Conservation (phyloP, 2,113 vertebrate species). For the Atractosteus spatula region DNA sequence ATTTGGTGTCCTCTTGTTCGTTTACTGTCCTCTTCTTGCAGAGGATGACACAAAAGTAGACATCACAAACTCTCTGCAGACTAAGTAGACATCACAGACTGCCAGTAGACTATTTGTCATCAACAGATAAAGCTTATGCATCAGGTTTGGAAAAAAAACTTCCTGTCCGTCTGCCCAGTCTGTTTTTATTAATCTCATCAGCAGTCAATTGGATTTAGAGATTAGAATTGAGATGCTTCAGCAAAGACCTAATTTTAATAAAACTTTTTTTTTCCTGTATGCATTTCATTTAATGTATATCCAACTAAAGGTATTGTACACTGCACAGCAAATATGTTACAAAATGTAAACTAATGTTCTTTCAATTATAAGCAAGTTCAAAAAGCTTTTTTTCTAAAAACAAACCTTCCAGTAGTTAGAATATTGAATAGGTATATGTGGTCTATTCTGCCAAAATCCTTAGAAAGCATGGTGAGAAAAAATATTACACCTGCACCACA, state of each 20-base stretch:
- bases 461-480: too few relatives aligned
- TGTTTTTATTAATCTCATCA: conserved; percentile 39
- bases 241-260: neutral
- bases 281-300: too few relatives aligned
- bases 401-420: too few relatives aligned
- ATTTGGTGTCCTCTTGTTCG: conserved; percentile 1
- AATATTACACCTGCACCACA: too few relatives aligned
- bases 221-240: neutral
- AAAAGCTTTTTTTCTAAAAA: too few relatives aligned
- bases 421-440: too few relatives aligned
- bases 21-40: conserved; percentile 12
- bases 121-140: conserved; percentile 37
- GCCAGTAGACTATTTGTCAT: conserved; percentile 18
- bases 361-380: too few relatives aligned
- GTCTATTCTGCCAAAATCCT: too few relatives aligned
- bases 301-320: too few relatives aligned
- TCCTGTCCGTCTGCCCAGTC: conserved; percentile 27
- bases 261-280: too few relatives aligned
- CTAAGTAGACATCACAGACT: conserved; percentile 30
- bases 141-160: conserved; percentile 36
- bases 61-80: conserved; percentile 15
- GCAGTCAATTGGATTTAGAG: conserved; percentile 10
- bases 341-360: too few relatives aligned
- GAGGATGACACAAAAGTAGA: conserved; percentile 33
- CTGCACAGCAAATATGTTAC: too few relatives aligned